phyloP scores from a whole-genome alignment of 2,113 vertebrate species.

The Clarias gariepinus region DNA sequence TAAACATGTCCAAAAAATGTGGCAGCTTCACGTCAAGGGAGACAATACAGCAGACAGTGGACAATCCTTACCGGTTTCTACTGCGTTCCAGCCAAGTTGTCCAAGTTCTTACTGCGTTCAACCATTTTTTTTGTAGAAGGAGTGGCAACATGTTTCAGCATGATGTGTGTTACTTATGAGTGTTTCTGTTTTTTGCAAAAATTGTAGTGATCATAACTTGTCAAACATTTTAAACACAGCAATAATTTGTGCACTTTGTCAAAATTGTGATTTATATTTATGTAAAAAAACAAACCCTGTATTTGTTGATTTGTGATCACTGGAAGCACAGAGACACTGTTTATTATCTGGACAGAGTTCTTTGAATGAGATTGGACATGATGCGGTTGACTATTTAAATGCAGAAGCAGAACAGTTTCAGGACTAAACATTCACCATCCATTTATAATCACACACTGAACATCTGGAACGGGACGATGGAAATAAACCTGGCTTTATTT shows the following conservation, averaged over 20 bases:
- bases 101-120: too few relatives aligned
- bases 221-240: neutral
- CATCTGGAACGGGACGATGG: constrained; percentile 12
- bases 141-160: too few relatives aligned
- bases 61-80: too few relatives aligned
- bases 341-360: neutral
- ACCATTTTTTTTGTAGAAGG: too few relatives aligned
- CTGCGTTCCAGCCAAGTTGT: too few relatives aligned
- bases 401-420: constrained; percentile 7
- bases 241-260: neutral
- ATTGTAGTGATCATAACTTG: neutral
- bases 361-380: neutral
- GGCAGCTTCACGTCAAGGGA: too few relatives aligned
- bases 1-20: too few relatives aligned
- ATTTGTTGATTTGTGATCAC: neutral
- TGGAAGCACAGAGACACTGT: neutral
- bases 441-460: constrained; percentile 1
- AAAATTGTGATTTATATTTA: neutral
- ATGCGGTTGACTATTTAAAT: neutral
- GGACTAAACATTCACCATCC: constrained; percentile 13
- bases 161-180: too few relatives aligned
- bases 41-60: too few relatives aligned
- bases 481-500: constrained; percentile 12
- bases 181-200: neutral
- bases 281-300: neutral